Evolutionary conservation across 2,888 invertebrate genomes (phyloP), one percentile per base, ranked within the genome.

Genomic region (Eurytoma californica): DNA sequence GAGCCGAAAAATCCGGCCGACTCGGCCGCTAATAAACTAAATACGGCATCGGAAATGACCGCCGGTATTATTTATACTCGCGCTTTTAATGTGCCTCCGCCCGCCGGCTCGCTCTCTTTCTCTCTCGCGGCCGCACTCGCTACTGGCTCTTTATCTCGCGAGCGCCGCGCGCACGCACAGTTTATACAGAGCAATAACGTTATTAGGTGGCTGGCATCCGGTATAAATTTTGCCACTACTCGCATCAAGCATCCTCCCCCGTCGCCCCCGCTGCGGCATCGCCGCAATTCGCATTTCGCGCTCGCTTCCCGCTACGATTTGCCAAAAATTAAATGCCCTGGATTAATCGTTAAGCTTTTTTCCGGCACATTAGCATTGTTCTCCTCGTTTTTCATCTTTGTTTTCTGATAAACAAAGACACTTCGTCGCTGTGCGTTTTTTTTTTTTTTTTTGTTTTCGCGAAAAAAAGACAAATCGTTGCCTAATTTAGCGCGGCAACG

Each of bases 161-260:
- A 68, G 77, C 82, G 75, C 81, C 7, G 58, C 18, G 20, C 66
- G 60, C 63, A 24, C 28, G 14, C 47, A 82, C 84, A 86, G 86
- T 86, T 88, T 88, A 87, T 87, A 87, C 87, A 87, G 85, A 85
- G 87, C 88, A 88, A 88, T 88, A 88, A 88, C 88, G 86, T 88
- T 88, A 88, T 88, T 88, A 88, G 88, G 87, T 88, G 86, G 86
- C 86, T 85, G 85, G 84, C 87, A 88, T 88, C 88, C 88, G 88
- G 87, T 87, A 87, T 88, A 88, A 88, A 88, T 88, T 88, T 87
- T 82, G 83, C 84, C 86, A 84, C 85, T 79, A 58, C 30, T 68
- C 65, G 60, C 80, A 77, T 80, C 77, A 77, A 77, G 72, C 63
- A 69, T 72, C 69, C 39, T 58, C 24, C 5, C 7, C 47, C 20